Evolutionary conservation across 1,140 invertebrate genomes (phyloP).

Genomic region (Gerris buenoi): DNA sequence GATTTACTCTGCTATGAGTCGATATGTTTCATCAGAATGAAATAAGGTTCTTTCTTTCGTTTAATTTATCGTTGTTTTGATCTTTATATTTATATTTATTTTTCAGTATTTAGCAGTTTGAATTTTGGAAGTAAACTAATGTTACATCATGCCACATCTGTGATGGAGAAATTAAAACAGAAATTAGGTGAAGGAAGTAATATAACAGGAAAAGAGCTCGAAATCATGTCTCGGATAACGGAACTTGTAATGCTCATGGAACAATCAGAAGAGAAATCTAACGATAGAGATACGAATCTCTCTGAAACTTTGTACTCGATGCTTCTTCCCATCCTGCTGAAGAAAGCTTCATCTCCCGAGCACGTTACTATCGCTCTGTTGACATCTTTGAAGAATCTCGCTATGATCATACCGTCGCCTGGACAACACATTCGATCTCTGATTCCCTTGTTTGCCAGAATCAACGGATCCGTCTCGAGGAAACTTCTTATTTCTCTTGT

Average conservation of each 20-base stretch:
- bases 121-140: slow-evolving; percentile 60
- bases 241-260: slow-evolving; percentile 37
- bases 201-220: slow-evolving; percentile 40
- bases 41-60: no score
- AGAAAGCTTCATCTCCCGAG: slow-evolving; percentile 29
- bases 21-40: no score
- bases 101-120: neutral
- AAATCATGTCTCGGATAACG: slow-evolving; percentile 63
- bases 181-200: slow-evolving; percentile 29
- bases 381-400: neutral
- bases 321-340: slow-evolving; percentile 55
- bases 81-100: no score
- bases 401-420: neutral
- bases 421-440: neutral
- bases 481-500: neutral
- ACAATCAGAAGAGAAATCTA: slow-evolving; percentile 36
- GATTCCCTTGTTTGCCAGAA: neutral
- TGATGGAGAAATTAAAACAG: slow-evolving; percentile 53
- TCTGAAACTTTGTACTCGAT: slow-evolving; percentile 49
- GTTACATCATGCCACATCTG: slow-evolving; percentile 49
- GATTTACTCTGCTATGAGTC: no score
- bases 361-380: neutral
- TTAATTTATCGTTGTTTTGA: no score
- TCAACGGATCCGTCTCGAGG: neutral
- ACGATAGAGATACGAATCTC: neutral